Base-by-base conservation (phyloP, 2,888 invertebrate genomes). In the Lasius platythorax region DNA sequence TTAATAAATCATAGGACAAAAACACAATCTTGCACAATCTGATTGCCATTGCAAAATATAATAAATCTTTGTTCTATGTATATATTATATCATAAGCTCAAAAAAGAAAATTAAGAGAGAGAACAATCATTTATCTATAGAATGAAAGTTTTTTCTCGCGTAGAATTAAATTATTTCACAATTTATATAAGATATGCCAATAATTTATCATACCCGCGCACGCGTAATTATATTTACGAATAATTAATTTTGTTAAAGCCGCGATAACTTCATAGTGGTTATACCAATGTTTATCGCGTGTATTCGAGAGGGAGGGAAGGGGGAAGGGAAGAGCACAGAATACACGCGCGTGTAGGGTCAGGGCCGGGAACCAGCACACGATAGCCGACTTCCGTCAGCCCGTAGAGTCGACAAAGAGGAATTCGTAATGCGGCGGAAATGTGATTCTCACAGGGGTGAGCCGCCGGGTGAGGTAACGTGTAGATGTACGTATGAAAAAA, bases 361-460 rank as follows among this genome's bases (percentile, higher is more conserved):
- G 88, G 88, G 88, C 70, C 85, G 85, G 75, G 87, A 72, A 82
- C 68, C 82, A 81, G 84, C 83, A 81, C 90, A 74, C 90, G 88
- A 90, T 90, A 85, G 78, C 78, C 88, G 85, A 91, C 90, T 90
- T 91, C 91, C 91, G 90, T 91, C 90, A 87, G 88, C 86, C 88
- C 87, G 89, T 88, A 88, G 75, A 61, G 73, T 87, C 89, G 89
- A 86, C 88, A 87, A 90, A 90, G 84, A 90, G 90, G 91, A 91
- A 90, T 91, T 88, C 83, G 85, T 90, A 90, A 90, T 91, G 90
- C 87, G 84, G 84, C 91, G 90, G 90, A 90, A 90, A 88, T 85
- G 90, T 91, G 87, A 82, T 85, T 89, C 86, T 87, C 79, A 79
- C 83, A 87, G 85, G 90, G 90, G 90, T 89, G 84, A 87, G 66